Percentiles rank a stretch among this genome's conserved stretches.
Evolutionary conservation across 2,888 invertebrate species (phyloP).

Genomic region (Lasioglossum leucozonium): DNA sequence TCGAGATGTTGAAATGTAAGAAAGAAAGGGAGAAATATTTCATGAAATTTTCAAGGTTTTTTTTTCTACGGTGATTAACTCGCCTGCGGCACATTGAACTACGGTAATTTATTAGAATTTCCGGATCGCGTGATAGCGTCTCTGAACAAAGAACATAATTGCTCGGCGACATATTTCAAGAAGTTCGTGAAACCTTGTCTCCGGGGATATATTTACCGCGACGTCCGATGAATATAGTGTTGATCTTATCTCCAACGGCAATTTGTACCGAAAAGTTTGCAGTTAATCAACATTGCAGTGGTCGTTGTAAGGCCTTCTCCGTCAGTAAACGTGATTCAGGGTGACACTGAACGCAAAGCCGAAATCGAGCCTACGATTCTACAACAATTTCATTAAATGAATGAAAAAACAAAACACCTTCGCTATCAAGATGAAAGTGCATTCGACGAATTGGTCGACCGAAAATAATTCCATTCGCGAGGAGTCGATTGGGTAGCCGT

Average conservation of each 20-base stretch:
- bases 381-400: too few relatives aligned
- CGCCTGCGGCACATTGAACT: constrained; percentile 47
- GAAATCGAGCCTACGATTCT: too few relatives aligned
- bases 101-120: constrained; percentile 46
- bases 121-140: constrained; percentile 58
- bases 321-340: constrained; percentile 11
- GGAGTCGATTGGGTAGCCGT: not conserved
- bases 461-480: not conserved
- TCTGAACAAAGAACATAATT: constrained; percentile 47
- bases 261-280: constrained; percentile 28
- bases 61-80: not conserved
- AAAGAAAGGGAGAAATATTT: not conserved
- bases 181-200: constrained; percentile 46
- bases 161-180: constrained; percentile 63
- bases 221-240: constrained; percentile 20
- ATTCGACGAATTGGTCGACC: not conserved
- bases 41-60: not conserved
- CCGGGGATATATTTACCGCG: constrained; percentile 40
- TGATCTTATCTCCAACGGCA: constrained; percentile 30
- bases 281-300: constrained; percentile 33
- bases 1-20: not conserved
- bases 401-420: not conserved
- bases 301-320: constrained; percentile 25
- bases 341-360: constrained; percentile 30
- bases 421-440: not conserved